Conservation (phyloP, 2,797 vertebrate species). For the Amblyraja radiata region DNA sequence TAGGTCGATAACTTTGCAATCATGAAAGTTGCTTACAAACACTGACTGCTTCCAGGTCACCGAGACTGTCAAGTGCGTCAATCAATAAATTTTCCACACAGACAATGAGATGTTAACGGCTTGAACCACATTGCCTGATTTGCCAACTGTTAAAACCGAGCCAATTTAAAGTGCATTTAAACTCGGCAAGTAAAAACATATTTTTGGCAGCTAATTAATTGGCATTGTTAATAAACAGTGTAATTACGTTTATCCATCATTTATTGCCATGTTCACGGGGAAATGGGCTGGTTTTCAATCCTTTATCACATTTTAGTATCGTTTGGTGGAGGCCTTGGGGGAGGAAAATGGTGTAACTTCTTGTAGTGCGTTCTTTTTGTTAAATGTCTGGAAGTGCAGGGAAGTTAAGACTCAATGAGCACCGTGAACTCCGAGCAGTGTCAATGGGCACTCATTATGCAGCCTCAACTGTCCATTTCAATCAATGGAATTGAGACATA, state of each 20-base stretch:
- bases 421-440: not conserved
- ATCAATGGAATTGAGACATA: not conserved
- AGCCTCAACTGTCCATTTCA: not conserved
- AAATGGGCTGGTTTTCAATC: not conserved
- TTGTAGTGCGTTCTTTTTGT: not conserved
- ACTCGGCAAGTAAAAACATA: not conserved
- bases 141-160: not conserved
- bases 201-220: not conserved
- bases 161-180: not conserved
- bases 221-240: not conserved
- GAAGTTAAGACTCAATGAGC: not conserved
- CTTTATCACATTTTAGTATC: not conserved
- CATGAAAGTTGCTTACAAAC: not conserved
- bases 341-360: not conserved
- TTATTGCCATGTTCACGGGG: not conserved
- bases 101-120: not conserved
- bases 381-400: not conserved
- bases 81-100: not conserved
- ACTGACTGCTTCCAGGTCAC: not conserved
- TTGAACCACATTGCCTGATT: not conserved
- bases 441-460: not conserved
- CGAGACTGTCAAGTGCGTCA: not conserved
- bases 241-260: not conserved
- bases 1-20: not conserved
- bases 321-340: not conserved